Percentiles rank a stretch among this genome's conserved stretches.
These are phyloP conservation scores for Pocillopora verrucosa DNA, from an alignment of 64 coral and sea anemone species.

Conservation along the genomic window DNA sequence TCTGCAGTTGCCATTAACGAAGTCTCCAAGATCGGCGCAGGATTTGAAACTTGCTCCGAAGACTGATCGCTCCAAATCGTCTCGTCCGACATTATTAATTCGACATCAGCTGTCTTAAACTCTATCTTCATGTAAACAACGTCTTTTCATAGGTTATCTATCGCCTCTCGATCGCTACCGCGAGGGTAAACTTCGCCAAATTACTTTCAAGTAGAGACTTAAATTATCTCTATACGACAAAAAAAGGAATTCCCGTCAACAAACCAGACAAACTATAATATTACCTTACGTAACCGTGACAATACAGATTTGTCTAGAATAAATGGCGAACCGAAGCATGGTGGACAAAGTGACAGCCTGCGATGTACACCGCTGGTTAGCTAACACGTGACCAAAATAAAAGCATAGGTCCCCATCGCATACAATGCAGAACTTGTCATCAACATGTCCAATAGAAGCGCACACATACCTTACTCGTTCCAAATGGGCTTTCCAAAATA, in stretches of 20 bases:
- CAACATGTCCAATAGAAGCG: too few species aligned
- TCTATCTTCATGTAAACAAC: neutral
- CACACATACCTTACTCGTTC: too few species aligned
- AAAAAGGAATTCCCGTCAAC: neutral
- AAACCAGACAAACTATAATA: neutral
- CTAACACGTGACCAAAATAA: too few species aligned
- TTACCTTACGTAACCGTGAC: too few species aligned
- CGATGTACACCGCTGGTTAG: too few species aligned
- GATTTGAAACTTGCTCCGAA: constrained; percentile 16
- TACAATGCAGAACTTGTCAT: too few species aligned
- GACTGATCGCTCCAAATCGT: constrained; percentile 19
- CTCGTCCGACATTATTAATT: neutral
- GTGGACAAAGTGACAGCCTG: too few species aligned
- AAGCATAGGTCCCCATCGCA: too few species aligned
- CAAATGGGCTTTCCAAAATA: too few species aligned
- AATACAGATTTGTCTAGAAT: too few species aligned
- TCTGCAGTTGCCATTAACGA: constrained; percentile 6
- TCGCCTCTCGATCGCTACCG: neutral
- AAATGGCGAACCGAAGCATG: neutral
- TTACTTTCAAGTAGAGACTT: neutral
- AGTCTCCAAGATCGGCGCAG: constrained; percentile 13
- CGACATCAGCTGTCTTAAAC: constrained; percentile 28
- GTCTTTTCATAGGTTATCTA: neutral
- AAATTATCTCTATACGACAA: neutral
- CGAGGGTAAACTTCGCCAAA: neutral